Base-by-base conservation (phyloP, 2,113 vertebrate species). In the Periophthalmus modestus region DNA sequence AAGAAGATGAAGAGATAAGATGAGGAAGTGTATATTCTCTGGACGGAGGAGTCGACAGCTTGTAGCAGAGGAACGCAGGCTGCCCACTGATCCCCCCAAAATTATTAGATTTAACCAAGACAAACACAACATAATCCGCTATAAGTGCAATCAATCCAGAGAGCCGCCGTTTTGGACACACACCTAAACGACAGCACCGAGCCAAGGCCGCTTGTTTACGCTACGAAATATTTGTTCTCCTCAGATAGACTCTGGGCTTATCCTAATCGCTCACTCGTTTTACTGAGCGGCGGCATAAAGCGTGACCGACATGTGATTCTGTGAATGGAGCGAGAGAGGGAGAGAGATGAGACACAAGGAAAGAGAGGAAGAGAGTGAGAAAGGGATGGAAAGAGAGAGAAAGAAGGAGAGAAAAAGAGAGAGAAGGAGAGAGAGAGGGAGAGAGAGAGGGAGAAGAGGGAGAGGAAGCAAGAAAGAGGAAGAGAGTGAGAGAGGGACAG, bases 41-140 rank as follows among this genome's bases (percentile, higher is more conserved):
- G 77, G 80, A 90, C 73, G 82, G 85, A 79, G 71, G 86, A 85
- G 86, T 85, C 85, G 89, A 90, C 89, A 91, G 90, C 91, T 90
- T 89, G 90, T 88, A 72, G 85, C 81, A 73, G 89, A 89, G 84
- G 89, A 89, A 90, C 83, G 89, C 88, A 90, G 89, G 79, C 88
- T 85, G 89, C 84, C 83, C 82, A 69, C 85, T 91, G 90, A 92
- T 89, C 89, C 89, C 57, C 73, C 24, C 86, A 90, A 91, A 91
- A 91, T 89, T 88, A 91, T 91, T 87, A 82, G 89, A 91, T 89
- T 91, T 88, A 91, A 91, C 88, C 88, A 90, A 91, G 85, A 88
- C 89, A 92, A 92, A 92, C 88, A 90, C 14, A 71, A 73, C 82
- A 87, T 91, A 90, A 92, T 92, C 86, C 86, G 81, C 85, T 80